Evolutionary conservation across 1,140 invertebrate genomes (phyloP), one percentile per base, ranked within the genome.

Genomic region (Ericerus pela): DNA sequence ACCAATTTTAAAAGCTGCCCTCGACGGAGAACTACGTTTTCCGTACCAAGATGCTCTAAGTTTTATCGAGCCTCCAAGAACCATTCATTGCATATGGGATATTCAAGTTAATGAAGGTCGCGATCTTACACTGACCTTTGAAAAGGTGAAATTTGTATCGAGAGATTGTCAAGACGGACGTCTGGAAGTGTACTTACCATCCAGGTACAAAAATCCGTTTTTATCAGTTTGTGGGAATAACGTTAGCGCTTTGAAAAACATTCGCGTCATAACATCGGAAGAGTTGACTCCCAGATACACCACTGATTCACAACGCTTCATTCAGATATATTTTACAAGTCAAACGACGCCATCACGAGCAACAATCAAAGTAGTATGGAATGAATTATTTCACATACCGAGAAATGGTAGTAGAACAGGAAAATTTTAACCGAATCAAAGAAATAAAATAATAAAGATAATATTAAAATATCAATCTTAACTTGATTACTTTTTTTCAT

Each of bases 71-170:
- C 79, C 80, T 10, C 81, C 81, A 0, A 78, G 84, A 54, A 75
- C 78, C 1, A 83, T 89, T 51, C 83, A 85, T 61, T 92, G 87
- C 65, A 85, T 91, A 53, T 91, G 87, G 87, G 86, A 91, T 64
- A 71, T 91, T 26, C 76, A 79, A 56, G 84, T 89, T 2, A 84
- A 82, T 58, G 75, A 78, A 51, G 84, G 88, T 31, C 71, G 84
- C 37, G 86, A 91, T 68, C 74, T 91, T 4, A 89, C 83, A 82
- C 67, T 92, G 1, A 84, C 88, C 64, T 81, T 90, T 63, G 87
- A 90, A 62, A 84, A 87, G 59, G 82, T 88, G 11, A 82, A 85
- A 58, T 91, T 91, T 64, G 78, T 81, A 0, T 79, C 78, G 0
- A 76, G 84, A 31, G 80, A 81, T 41, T 90, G 87, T 65, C 82